A percentile compares a stretch with the other conserved stretches of the same genome.
Evolutionary conservation across 2,888 invertebrate species (phyloP).

Genomic region (Scrobipalpa costella): DNA sequence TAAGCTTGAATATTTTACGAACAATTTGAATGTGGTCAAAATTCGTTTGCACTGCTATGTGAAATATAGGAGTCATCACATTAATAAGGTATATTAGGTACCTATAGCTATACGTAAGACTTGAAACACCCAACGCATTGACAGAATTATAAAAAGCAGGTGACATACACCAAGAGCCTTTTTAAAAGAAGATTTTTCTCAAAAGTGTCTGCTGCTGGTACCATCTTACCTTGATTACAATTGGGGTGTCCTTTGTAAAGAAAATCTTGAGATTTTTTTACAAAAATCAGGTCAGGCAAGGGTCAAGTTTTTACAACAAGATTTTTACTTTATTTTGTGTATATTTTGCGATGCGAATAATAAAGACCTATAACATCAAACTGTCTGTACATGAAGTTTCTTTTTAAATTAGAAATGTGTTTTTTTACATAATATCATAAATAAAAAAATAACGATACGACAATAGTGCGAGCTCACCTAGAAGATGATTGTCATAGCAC

Average conservation of each 20-base stretch:
- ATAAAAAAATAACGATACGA: no score
- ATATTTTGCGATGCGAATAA: background rate
- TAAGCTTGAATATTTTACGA: no score
- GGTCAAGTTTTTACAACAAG: conserved; percentile 5
- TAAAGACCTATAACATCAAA: no score
- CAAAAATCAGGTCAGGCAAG: conserved; percentile 6
- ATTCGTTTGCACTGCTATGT: no score
- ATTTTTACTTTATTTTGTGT: background rate
- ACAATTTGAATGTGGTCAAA: no score
- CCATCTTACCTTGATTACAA: conserved; percentile 6
- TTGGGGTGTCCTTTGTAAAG: conserved; percentile 4
- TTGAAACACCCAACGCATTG: background rate
- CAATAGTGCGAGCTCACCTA: no score
- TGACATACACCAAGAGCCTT: background rate
- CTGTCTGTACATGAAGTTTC: no score
- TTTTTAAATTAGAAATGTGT: no score
- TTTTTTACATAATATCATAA: no score
- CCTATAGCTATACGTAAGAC: background rate
- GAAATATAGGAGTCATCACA: no score
- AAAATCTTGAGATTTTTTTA: background rate
- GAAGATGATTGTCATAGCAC: no score
- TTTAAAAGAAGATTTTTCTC: background rate
- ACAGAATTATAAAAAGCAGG: background rate
- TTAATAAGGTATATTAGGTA: no score
- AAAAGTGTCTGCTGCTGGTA: background rate